phyloP scores from a whole-genome alignment of 2,797 vertebrate genomes.

The Mormyrus proboscirostris region DNA sequence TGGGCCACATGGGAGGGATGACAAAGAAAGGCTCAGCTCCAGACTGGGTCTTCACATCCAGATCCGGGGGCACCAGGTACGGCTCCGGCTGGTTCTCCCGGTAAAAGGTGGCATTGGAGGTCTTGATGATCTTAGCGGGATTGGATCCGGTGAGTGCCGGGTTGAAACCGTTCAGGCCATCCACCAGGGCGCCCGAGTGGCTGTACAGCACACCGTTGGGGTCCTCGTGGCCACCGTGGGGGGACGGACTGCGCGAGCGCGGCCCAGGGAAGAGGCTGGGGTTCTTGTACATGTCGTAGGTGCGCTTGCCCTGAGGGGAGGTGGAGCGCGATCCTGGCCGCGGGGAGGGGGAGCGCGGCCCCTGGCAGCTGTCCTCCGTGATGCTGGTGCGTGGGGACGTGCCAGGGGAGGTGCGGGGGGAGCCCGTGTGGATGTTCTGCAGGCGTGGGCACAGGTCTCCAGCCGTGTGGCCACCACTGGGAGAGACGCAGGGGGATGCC shows the following conservation, averaged over 20 bases:
- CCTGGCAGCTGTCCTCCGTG: conserved; percentile 79
- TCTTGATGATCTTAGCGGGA: conserved; percentile 87
- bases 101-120: conserved; percentile 72
- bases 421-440: conserved; percentile 94
- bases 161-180: conserved; percentile 73
- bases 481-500: conserved; percentile 95
- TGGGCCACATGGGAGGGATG: conserved; percentile 84
- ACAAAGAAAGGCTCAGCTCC: conserved; percentile 77
- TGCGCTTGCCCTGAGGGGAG: conserved; percentile 91
- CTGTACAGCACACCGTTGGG: conserved; percentile 50
- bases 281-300: conserved; percentile 83
- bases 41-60: conserved; percentile 78
- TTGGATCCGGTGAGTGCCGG: conserved; percentile 66
- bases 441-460: conserved; percentile 90
- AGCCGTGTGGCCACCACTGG: conserved; percentile 78
- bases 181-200: conserved; percentile 61
- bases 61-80: conserved; percentile 76
- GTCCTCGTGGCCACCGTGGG: conserved; percentile 71
- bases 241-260: conserved; percentile 88
- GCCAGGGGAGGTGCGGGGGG: conserved; percentile 92
- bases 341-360: conserved; percentile 79
- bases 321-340: conserved; percentile 83
- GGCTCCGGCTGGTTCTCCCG: conserved; percentile 75
- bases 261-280: conserved; percentile 66
- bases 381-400: conserved; percentile 85